phyloP scores from a whole-genome alignment of 1,140 invertebrate species.

The Meloidogyne exigua region DNA sequence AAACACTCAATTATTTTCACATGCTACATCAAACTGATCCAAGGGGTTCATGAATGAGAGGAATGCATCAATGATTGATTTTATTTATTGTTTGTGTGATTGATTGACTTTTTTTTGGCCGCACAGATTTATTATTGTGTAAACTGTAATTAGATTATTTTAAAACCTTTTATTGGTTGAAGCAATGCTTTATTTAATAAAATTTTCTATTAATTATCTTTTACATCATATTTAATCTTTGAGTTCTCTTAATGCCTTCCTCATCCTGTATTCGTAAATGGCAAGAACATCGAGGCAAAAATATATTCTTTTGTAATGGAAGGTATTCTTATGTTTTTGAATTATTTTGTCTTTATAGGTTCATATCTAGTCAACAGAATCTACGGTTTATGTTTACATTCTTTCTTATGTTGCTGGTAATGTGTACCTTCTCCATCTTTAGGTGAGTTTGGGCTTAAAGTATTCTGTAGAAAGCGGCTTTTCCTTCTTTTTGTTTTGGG shows the following conservation, averaged over 20 bases:
- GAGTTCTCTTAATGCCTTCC: background rate
- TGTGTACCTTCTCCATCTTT: slow-evolving; percentile 73
- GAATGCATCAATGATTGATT: background rate
- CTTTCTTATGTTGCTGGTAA: background rate
- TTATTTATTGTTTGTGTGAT: background rate
- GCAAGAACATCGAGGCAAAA: slow-evolving; percentile 73
- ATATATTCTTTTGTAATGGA: slow-evolving; percentile 93
- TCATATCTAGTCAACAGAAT: background rate
- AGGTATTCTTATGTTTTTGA: slow-evolving; percentile 65
- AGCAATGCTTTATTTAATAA: background rate
- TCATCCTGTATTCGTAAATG: slow-evolving; percentile 16
- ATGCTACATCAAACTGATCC: background rate
- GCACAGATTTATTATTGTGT: background rate
- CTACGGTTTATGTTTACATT: slow-evolving; percentile 12
- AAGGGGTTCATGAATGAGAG: background rate
- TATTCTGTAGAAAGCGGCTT: slow-evolving; percentile 10
- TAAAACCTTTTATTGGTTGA: background rate
- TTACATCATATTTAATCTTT: too few species aligned
- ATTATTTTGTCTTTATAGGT: background rate
- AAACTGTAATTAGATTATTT: background rate
- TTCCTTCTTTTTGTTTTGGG: slow-evolving; percentile 86
- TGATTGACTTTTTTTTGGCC: background rate
- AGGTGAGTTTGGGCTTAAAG: slow-evolving; percentile 82
- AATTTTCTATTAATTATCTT: background rate
- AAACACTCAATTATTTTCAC: background rate